These are phyloP conservation scores for Celastrina argiolus DNA, from an alignment of 2,888 invertebrate genomes.

Conservation along the genomic window DNA sequence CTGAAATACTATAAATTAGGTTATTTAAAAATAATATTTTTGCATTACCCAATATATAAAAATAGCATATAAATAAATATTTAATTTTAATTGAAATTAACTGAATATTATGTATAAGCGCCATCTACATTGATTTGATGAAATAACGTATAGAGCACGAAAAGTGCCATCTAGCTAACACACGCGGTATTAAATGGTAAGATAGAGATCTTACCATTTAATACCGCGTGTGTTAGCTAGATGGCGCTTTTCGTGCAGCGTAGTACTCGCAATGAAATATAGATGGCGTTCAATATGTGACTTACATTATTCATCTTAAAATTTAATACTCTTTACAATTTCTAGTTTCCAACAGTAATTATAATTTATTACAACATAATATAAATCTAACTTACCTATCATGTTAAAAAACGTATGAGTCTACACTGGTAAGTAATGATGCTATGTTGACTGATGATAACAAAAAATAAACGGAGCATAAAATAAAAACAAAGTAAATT, in stretches of 20 bases:
- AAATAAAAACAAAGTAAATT: slow-evolving; percentile 2
- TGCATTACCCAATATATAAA: background rate
- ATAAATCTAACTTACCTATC: background rate
- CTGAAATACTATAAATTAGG: too few relatives aligned
- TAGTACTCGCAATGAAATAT: background rate
- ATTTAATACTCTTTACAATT: too few relatives aligned
- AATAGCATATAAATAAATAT: background rate
- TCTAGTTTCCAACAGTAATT: too few relatives aligned
- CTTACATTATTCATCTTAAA: too few relatives aligned
- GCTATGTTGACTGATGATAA: slow-evolving; percentile 7
- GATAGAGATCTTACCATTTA: background rate
- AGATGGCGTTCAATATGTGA: background rate
- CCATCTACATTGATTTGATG: background rate
- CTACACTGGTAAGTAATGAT: background rate
- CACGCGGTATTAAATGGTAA: background rate
- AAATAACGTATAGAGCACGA: background rate
- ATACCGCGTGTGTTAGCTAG: background rate
- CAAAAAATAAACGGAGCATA: slow-evolving; percentile 3
- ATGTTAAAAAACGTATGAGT: background rate
- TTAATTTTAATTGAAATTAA: background rate
- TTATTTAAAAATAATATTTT: too few relatives aligned
- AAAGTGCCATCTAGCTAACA: background rate
- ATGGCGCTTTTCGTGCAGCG: background rate
- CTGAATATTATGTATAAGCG: background rate
- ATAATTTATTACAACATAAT: too few relatives aligned